These are phyloP conservation scores for Cataglyphis cursor DNA, from an alignment of 2,888 invertebrate genomes.

Conservation along the genomic window DNA sequence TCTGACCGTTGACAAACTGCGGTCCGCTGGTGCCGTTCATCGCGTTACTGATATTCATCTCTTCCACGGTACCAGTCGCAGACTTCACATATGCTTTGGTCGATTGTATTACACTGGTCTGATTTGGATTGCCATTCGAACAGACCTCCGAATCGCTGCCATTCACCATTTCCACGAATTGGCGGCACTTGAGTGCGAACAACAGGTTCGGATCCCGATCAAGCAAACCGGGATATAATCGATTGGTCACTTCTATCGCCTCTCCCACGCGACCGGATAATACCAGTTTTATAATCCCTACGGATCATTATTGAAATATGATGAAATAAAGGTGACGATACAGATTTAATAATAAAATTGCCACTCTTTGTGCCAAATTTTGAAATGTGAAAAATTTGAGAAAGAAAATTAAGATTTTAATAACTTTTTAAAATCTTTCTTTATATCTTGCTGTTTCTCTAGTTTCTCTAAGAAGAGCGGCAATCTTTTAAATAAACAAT, in stretches of 20 bases:
- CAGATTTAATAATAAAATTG: background rate
- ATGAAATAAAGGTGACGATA: background rate
- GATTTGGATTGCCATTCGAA: slow-evolving; percentile 83
- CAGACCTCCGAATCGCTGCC: slow-evolving; percentile 93
- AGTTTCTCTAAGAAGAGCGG: background rate
- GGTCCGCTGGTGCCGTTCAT: slow-evolving; percentile 87
- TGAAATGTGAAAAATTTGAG: background rate
- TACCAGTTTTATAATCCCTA: slow-evolving; percentile 97
- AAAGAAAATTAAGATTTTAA: background rate
- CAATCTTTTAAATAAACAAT: background rate
- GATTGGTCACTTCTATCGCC: slow-evolving; percentile 96
- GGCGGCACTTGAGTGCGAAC: slow-evolving; percentile 98
- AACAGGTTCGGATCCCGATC: slow-evolving; percentile 96
- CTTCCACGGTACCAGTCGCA: slow-evolving; percentile 86
- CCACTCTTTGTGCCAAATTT: slow-evolving; percentile 5
- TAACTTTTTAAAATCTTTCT: background rate
- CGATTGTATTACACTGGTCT: slow-evolving; percentile 95
- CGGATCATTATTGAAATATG: slow-evolving; percentile 16
- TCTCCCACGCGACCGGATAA: slow-evolving; percentile 97
- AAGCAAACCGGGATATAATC: slow-evolving; percentile 96
- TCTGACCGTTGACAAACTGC: slow-evolving; percentile 84
- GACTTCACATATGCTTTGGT: slow-evolving; percentile 88
- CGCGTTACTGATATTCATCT: slow-evolving; percentile 88
- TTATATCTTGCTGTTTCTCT: background rate
- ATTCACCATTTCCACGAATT: slow-evolving; percentile 99